A percentile compares a stretch with the other conserved stretches of the same genome.
Conservation (phyloP, 2,888 invertebrate genomes). For the Dynastes hyllus region DNA sequence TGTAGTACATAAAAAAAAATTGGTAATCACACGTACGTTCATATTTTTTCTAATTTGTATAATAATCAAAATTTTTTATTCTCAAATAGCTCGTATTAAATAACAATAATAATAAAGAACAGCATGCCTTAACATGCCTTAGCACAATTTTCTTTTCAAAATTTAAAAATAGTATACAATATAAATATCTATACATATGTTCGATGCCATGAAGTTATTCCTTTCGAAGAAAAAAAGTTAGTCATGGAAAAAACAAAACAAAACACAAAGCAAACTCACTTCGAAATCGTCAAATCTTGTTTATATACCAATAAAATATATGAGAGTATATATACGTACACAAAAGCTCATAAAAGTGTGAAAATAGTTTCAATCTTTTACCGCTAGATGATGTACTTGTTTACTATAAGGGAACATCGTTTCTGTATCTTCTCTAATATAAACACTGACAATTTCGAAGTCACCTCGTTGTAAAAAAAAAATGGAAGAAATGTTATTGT, state of each 20-base stretch:
- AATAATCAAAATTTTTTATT: not conserved
- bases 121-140: conserved; percentile 2
- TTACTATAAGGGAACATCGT: no score
- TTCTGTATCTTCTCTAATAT: no score
- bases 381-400: not conserved
- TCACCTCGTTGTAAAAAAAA: not conserved
- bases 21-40: not conserved
- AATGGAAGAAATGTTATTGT: not conserved
- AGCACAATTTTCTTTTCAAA: not conserved
- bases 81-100: not conserved
- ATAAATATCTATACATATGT: not conserved
- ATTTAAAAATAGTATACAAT: no score
- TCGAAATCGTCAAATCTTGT: conserved; percentile 1
- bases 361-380: no score
- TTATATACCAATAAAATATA: no score
- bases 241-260: conserved; percentile 3
- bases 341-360: no score
- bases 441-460: no score
- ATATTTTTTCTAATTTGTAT: not conserved
- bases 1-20: not conserved
- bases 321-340: no score
- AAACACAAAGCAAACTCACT: not conserved
- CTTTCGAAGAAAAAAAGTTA: not conserved
- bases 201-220: not conserved
- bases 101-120: not conserved